A percentile compares a stretch with the other conserved stretches of the same genome.
Conservation (phyloP, 2,888 invertebrate species). For the Drosophila tripunctata region DNA sequence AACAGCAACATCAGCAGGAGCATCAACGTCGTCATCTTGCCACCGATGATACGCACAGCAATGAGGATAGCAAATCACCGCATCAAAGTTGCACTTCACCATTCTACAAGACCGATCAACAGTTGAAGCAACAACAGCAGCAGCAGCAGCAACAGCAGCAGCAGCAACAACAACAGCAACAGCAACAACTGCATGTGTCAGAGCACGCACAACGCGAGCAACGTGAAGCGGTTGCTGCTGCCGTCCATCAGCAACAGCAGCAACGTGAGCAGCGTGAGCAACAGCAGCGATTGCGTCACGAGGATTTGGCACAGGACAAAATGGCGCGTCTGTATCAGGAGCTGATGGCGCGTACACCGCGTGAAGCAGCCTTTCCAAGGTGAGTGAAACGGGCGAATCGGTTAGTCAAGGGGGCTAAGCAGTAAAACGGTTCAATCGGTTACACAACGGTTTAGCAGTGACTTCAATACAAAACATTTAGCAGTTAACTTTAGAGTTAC, state of each 20-base stretch:
- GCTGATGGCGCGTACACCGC: conserved; percentile 92
- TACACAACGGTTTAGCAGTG: not conserved
- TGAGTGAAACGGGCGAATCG: conserved; percentile 83
- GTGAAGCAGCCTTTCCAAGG: conserved; percentile 92
- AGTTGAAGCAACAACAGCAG: conserved; percentile 79
- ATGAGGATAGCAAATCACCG: conserved; percentile 92
- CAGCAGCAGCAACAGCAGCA: conserved; percentile 83
- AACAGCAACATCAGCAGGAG: conserved; percentile 86
- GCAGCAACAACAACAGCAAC: conserved; percentile 88
- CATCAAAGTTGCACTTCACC: conserved; percentile 92
- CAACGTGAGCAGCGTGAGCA: conserved; percentile 90
- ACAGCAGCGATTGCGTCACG: conserved; percentile 83
- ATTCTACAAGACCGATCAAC: conserved; percentile 88
- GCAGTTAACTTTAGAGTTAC: too few species aligned
- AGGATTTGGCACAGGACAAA: conserved; percentile 97
- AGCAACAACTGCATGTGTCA: conserved; percentile 27
- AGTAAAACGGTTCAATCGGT: not conserved
- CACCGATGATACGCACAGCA: conserved; percentile 89
- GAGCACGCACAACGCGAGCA: conserved; percentile 83
- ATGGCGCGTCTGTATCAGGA: conserved; percentile 97
- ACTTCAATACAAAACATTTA: too few species aligned
- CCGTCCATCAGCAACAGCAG: conserved; percentile 83
- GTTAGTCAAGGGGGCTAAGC: too few species aligned
- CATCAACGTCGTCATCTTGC: conserved; percentile 77
- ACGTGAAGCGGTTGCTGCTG: conserved; percentile 82